Conservation (phyloP, 2,888 invertebrate genomes). For the Drosophila pegasa region DNA sequence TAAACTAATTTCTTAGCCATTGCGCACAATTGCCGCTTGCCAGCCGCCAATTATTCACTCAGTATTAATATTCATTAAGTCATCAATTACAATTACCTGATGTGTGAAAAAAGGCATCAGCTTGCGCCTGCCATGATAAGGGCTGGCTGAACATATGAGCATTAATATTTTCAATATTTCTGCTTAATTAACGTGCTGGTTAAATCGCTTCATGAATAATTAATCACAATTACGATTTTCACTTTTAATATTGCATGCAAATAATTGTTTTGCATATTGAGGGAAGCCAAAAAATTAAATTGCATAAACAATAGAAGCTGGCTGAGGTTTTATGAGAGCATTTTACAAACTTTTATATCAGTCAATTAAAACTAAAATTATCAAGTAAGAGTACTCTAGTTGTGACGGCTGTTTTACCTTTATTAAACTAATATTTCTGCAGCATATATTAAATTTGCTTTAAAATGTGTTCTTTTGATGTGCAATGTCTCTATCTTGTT, state of each 20-base stretch:
- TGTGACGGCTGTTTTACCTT: no score
- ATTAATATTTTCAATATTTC: constrained; percentile 6
- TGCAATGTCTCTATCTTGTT: neutral
- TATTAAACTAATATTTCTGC: no score
- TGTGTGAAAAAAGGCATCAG: constrained; percentile 10
- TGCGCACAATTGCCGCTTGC: neutral
- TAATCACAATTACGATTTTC: constrained; percentile 29
- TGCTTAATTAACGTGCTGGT: neutral
- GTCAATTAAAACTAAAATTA: neutral
- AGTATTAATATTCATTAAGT: constrained; percentile 43
- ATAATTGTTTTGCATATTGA: neutral
- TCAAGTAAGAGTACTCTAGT: no score
- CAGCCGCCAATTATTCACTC: constrained; percentile 6
- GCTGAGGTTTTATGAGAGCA: neutral
- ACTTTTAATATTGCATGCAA: neutral
- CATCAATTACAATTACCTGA: constrained; percentile 39
- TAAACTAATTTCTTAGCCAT: constrained; percentile 5
- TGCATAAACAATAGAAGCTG: neutral
- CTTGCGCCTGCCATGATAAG: neutral
- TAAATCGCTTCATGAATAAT: constrained; percentile 25
- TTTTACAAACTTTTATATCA: neutral
- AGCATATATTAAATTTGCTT: neutral
- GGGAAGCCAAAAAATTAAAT: neutral
- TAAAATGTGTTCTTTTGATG: neutral
- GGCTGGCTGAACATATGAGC: neutral